Base-by-base conservation (phyloP, 2,113 vertebrate species). In the Passer montanus region DNA sequence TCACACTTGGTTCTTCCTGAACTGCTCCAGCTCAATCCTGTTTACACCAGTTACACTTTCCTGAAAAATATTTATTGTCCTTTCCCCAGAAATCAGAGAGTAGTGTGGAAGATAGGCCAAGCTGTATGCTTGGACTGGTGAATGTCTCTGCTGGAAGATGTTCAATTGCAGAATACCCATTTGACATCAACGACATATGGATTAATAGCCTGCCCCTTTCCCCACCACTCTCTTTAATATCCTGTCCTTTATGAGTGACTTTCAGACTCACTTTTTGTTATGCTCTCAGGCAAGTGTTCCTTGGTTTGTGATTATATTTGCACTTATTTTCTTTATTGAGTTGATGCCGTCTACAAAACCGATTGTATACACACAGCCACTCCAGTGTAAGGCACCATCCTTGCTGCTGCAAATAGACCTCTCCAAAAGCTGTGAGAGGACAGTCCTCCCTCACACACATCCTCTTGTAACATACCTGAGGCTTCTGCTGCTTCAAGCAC, bases 181-280 rank as follows among this genome's bases (percentile, higher is more conserved):
- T 97, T 97, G 92, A 89, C 95, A 96, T 68, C 72, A 46, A 93
- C 97, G 84, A 96, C 93, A 95, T 75, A 76, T 50, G 94, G 95
- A 97, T 97, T 96, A 96, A 97, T 82, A 97, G 87, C 60, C 81
- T 90, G 84, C 78, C 39, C 49, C 47, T 30, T 41, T 41, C 44
- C 37, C 83, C 27, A n/a, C 7, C 39, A 24, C 49, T 28, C 26
- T 70, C 93, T 97, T 98, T 98, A 98, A 97, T 97, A 98, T 97
- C 97, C 97, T 97, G 95, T 97, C 96, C 92, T 97, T 97, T 92
- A 95, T 82, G 85, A 97, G 94, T 88, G 92, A 97, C 92, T 96
- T 97, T 94, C 91, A 94, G 82, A 89, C 87, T 97, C 52, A 44
- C 94, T 97, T 95, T 81, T 62, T 28, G 30, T 76, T 43, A 16